phyloP scores from a whole-genome alignment of 2,888 invertebrate species.

The Monoplex corrugatus region DNA sequence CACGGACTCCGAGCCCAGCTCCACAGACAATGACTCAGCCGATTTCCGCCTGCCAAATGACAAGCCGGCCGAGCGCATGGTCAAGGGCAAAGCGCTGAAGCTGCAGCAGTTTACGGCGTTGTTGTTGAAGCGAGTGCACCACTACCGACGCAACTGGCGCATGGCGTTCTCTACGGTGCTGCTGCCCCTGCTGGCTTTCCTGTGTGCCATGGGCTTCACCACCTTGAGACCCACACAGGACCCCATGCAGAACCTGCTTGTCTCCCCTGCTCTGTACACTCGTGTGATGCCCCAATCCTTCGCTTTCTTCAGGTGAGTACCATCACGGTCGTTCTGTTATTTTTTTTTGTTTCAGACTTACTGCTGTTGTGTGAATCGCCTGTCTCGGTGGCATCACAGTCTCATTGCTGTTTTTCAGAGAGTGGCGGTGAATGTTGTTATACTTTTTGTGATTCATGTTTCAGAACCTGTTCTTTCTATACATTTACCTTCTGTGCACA shows the following conservation, averaged over 20 bases:
- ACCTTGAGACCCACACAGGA: constrained; percentile 71
- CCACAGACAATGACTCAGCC: constrained; percentile 38
- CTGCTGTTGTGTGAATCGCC: too few relatives aligned
- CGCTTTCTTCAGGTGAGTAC: constrained; percentile 75
- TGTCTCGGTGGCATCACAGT: too few relatives aligned
- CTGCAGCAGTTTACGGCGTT: constrained; percentile 73
- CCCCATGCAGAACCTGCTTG: constrained; percentile 71
- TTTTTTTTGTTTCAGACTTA: too few relatives aligned
- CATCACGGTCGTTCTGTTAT: too few relatives aligned
- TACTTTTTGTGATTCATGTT: too few relatives aligned
- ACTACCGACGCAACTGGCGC: constrained; percentile 79
- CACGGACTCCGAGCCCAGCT: constrained; percentile 27
- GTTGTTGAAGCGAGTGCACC: constrained; percentile 80
- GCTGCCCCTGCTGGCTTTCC: constrained; percentile 80
- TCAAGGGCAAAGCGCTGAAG: constrained; percentile 60
- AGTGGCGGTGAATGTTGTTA: too few relatives aligned
- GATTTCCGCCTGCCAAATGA: constrained; percentile 74
- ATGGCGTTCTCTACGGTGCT: constrained; percentile 77
- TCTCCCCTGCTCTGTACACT: constrained; percentile 79
- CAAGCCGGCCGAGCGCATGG: constrained; percentile 67
- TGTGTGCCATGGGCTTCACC: constrained; percentile 80
- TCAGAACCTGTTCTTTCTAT: too few relatives aligned
- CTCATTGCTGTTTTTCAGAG: too few relatives aligned
- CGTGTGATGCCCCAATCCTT: constrained; percentile 78
- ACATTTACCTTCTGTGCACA: too few relatives aligned